A percentile compares a stretch with the other conserved stretches of the same genome.
phyloP scores from a whole-genome alignment of 2,797 vertebrate species.

The Leucoraja ocellata region DNA sequence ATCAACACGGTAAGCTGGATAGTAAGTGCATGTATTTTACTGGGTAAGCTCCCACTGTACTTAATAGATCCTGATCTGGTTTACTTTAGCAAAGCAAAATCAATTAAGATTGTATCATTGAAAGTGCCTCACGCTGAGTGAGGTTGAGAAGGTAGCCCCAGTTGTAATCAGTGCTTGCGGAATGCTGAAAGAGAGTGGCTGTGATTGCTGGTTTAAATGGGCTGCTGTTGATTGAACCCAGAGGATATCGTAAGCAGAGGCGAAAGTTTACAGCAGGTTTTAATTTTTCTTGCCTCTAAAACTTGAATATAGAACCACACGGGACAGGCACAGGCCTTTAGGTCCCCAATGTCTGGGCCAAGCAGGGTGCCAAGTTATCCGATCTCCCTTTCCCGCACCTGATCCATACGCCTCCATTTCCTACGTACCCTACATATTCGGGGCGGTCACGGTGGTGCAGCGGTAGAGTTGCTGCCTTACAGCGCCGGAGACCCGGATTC shows the following conservation, averaged over 20 bases:
- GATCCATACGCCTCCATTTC: not conserved
- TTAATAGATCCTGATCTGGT: not conserved
- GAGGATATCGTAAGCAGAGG: not conserved
- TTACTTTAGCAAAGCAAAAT: not conserved
- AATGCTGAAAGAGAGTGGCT: not conserved
- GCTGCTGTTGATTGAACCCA: not conserved
- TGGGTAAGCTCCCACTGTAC: not conserved
- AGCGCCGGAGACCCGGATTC: too few species aligned
- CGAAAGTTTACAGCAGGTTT: not conserved
- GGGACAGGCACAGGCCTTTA: too few species aligned
- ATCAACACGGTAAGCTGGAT: not conserved
- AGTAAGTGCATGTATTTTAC: not conserved
- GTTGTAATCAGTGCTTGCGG: slow-evolving; percentile 12
- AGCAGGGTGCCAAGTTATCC: too few species aligned
- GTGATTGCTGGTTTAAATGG: slow-evolving; percentile 7
- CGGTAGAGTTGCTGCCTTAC: too few species aligned
- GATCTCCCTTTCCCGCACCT: not conserved
- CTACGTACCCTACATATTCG: too few species aligned
- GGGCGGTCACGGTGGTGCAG: too few species aligned
- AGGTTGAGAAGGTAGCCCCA: not conserved
- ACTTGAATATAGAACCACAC: not conserved
- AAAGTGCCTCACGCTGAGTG: slow-evolving; percentile 15
- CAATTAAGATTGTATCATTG: slow-evolving; percentile 20
- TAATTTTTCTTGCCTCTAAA: not conserved
- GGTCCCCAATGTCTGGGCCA: not conserved